Conservation (phyloP, 2,797 vertebrate species). For the Sebastes wilsoni region DNA sequence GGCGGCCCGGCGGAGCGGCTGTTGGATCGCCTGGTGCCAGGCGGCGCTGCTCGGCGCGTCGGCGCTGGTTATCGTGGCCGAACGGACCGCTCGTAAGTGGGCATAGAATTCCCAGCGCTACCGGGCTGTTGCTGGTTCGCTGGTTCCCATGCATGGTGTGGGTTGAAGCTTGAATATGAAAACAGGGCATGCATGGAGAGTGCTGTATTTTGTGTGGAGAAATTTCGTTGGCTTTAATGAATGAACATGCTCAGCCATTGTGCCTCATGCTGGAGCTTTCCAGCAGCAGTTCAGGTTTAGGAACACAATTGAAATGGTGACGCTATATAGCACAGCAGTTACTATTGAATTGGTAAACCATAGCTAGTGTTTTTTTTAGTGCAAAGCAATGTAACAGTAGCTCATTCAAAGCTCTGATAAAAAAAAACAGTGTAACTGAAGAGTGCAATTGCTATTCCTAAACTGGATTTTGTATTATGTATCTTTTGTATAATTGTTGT, state of each 20-base stretch:
- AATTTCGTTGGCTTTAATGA: background rate
- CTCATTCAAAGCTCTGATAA: too few relatives aligned
- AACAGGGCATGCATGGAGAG: background rate
- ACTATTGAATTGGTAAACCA: background rate
- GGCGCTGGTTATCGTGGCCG: constrained; percentile 82
- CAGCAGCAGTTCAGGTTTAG: background rate
- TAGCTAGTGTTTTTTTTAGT: background rate
- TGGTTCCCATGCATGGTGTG: background rate
- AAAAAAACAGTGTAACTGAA: too few relatives aligned
- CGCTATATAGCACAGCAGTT: background rate
- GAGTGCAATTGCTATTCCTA: too few relatives aligned
- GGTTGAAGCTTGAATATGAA: background rate
- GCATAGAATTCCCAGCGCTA: constrained; percentile 1
- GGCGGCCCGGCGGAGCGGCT: constrained; percentile 71
- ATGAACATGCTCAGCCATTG: constrained; percentile 21
- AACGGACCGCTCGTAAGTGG: constrained; percentile 85
- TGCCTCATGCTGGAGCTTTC: constrained; percentile 17
- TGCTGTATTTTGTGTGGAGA: background rate
- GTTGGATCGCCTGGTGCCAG: constrained; percentile 84
- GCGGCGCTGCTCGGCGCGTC: constrained; percentile 80
- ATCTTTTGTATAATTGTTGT: too few relatives aligned
- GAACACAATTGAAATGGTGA: background rate
- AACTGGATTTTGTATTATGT: too few relatives aligned
- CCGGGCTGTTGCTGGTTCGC: background rate
- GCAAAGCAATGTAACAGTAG: background rate